Evolutionary conservation across 2,888 invertebrate genomes (phyloP).

Genomic region (Melanargia galathea): DNA sequence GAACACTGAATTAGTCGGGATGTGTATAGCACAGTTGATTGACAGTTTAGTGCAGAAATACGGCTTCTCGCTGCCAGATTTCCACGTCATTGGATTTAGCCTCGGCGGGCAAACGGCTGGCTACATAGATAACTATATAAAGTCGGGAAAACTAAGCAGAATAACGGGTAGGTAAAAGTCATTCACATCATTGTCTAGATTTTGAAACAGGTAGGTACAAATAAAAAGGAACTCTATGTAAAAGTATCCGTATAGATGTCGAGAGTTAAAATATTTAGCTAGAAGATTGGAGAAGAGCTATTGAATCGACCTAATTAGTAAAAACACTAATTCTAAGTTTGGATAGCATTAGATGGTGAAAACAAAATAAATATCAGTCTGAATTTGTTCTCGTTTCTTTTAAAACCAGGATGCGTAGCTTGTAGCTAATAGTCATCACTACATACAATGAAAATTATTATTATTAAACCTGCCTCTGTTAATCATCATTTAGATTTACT

Average conservation of each 20-base stretch:
- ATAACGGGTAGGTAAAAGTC: slow-evolving; percentile 79
- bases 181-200: neutral
- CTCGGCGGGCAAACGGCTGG: slow-evolving; percentile 84
- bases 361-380: too few relatives aligned
- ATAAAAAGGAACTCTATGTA: neutral
- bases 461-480: too few relatives aligned
- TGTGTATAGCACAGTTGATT: slow-evolving; percentile 82
- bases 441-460: too few relatives aligned
- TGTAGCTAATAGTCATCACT: too few relatives aligned
- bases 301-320: too few relatives aligned
- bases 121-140: slow-evolving; percentile 71
- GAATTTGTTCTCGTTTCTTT: neutral
- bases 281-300: too few relatives aligned
- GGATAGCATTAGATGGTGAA: too few relatives aligned
- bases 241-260: too few relatives aligned
- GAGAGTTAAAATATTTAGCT: too few relatives aligned
- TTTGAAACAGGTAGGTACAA: neutral
- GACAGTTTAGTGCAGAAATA: slow-evolving; percentile 70
- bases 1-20: slow-evolving; percentile 83
- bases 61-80: slow-evolving; percentile 63
- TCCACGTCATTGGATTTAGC: slow-evolving; percentile 85
- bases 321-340: too few relatives aligned
- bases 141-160: slow-evolving; percentile 68
- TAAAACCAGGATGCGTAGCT: neutral
- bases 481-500: too few relatives aligned